A percentile compares a stretch with the other conserved stretches of the same genome.
These are phyloP conservation scores for Scaptomyza pallida DNA, from an alignment of 1,140 invertebrate genomes.

Conservation along the genomic window DNA sequence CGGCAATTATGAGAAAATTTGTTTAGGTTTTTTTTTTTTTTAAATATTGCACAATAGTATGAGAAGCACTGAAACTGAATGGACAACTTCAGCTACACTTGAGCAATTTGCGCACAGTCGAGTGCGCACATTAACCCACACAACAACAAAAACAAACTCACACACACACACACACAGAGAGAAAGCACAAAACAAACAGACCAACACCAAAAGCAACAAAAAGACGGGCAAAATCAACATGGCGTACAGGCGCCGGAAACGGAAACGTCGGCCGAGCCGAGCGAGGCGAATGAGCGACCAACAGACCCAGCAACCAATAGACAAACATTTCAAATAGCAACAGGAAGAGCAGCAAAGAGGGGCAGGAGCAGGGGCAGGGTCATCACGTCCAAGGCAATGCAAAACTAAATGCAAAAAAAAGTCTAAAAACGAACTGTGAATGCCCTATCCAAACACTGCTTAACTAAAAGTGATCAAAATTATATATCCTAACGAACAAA, in stretches of 20 bases:
- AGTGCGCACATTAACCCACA: constrained; percentile 77
- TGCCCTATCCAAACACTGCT: not conserved
- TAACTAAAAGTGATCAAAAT: too few relatives aligned
- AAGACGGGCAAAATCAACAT: constrained; percentile 70
- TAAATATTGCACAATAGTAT: constrained; percentile 41
- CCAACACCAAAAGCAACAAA: constrained; percentile 49
- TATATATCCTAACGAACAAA: too few relatives aligned
- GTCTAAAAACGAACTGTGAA: not conserved
- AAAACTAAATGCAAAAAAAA: constrained; percentile 14
- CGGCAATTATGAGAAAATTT: constrained; percentile 70
- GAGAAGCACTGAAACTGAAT: constrained; percentile 43
- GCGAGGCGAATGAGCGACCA: constrained; percentile 30
- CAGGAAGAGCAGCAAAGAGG: too few relatives aligned
- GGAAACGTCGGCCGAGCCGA: constrained; percentile 70
- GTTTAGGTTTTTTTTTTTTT: constrained; percentile 43
- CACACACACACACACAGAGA: constrained; percentile 20
- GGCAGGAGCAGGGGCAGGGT: too few relatives aligned
- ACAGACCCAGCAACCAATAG: constrained; percentile 61
- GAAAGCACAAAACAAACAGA: constrained; percentile 55
- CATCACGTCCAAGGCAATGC: constrained; percentile 21
- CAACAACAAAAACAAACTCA: constrained; percentile 38
- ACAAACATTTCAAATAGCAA: constrained; percentile 59
- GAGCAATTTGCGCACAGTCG: constrained; percentile 80
- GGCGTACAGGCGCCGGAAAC: constrained; percentile 74
- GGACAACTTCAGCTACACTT: constrained; percentile 75